phyloP scores from a whole-genome alignment of 1,140 invertebrate species.

The Temnothorax curvispinosus region DNA sequence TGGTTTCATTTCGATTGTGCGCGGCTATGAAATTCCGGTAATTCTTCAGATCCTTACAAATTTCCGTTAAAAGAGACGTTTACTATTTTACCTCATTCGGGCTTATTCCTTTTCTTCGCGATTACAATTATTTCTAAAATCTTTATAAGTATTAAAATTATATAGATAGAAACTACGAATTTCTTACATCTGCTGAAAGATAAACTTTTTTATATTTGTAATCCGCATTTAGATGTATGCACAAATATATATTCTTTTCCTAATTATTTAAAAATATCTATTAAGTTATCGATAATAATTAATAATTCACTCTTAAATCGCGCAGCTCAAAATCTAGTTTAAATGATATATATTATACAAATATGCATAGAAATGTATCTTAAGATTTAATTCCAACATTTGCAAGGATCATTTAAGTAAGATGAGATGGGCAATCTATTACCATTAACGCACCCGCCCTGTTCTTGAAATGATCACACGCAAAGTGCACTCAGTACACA shows the following conservation, averaged over 20 bases:
- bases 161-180: neutral
- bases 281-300: neutral
- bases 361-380: neutral
- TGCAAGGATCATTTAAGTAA: slow-evolving; percentile 19
- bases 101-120: neutral
- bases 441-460: slow-evolving; percentile 36
- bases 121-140: neutral
- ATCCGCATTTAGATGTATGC: neutral
- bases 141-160: neutral
- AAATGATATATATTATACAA: neutral
- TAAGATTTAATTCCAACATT: neutral
- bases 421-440: slow-evolving; percentile 30
- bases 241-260: neutral
- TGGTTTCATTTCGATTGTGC: slow-evolving; percentile 78
- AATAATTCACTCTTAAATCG: neutral
- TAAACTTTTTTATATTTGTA: neutral
- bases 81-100: neutral
- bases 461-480: slow-evolving; percentile 55
- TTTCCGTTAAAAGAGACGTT: slow-evolving; percentile 3
- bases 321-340: neutral
- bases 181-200: neutral
- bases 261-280: neutral
- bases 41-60: neutral
- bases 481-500: slow-evolving; percentile 41
- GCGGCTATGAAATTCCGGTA: neutral